A percentile compares a stretch with the other conserved stretches of the same genome.
Evolutionary conservation across 1,140 invertebrate species (phyloP).

Genomic region (Uloborus diversus): DNA sequence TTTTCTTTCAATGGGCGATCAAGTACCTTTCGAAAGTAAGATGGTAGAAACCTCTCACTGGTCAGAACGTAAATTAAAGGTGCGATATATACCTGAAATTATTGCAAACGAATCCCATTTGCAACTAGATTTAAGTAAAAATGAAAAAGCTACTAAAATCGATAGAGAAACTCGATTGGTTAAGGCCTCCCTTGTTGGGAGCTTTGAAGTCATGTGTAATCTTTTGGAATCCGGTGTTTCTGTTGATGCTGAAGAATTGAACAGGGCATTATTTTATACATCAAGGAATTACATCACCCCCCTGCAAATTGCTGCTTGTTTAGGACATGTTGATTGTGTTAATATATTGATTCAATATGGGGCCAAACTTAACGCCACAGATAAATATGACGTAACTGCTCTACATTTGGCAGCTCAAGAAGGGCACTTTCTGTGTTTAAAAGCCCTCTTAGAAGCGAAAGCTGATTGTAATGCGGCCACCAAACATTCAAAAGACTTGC

Average conservation of each 20-base stretch:
- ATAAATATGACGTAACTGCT: conserved; percentile 65
- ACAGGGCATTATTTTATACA: conserved; percentile 63
- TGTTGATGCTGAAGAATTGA: conserved; percentile 63
- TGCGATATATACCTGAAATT: too few species aligned
- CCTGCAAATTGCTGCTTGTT: conserved; percentile 64
- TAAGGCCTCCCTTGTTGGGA: conserved; percentile 24
- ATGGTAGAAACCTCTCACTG: too few species aligned
- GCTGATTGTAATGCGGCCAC: conserved; percentile 62
- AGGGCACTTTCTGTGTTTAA: conserved; percentile 61
- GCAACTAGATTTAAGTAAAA: too few species aligned
- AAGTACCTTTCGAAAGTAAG: too few species aligned
- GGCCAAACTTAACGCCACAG: conserved; percentile 63
- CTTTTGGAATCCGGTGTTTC: conserved; percentile 61
- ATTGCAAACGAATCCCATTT: too few species aligned
- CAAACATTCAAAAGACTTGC: conserved; percentile 62
- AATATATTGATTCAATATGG: conserved; percentile 61
- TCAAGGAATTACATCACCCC: conserved; percentile 65
- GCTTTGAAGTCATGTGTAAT: neutral
- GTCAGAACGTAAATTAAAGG: too few species aligned
- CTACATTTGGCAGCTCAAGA: conserved; percentile 65
- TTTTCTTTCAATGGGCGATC: too few species aligned
- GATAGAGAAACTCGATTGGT: too few species aligned
- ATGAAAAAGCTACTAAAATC: too few species aligned
- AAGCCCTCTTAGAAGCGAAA: conserved; percentile 62
- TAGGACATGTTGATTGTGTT: conserved; percentile 61